A percentile compares a stretch with the other conserved stretches of the same genome.
These are phyloP conservation scores for Drosophila mettleri DNA, from an alignment of 2,888 invertebrate species.

Conservation along the genomic window DNA sequence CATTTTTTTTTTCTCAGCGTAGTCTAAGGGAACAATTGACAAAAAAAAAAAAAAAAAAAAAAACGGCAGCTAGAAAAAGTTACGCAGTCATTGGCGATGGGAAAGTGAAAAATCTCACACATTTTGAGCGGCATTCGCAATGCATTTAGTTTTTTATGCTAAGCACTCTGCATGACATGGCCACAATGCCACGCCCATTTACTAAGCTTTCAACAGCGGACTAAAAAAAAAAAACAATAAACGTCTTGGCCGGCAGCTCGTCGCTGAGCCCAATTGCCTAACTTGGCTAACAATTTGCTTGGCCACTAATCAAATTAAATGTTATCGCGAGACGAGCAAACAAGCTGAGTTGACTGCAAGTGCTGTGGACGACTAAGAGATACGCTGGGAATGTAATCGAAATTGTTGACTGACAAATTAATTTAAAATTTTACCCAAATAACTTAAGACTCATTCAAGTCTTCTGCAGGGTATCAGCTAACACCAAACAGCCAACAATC, in stretches of 20 bases:
- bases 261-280: slow-evolving; percentile 15
- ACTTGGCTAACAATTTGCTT: slow-evolving; percentile 30
- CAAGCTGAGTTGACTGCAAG: neutral
- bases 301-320: slow-evolving; percentile 35
- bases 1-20: slow-evolving; percentile 35
- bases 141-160: slow-evolving; percentile 41
- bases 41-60: slow-evolving; percentile 10
- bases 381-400: neutral
- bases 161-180: slow-evolving; percentile 25
- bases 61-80: slow-evolving; percentile 13
- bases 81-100: slow-evolving; percentile 49
- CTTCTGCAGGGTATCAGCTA: neutral
- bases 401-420: neutral
- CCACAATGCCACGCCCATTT: slow-evolving; percentile 27
- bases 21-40: slow-evolving; percentile 22
- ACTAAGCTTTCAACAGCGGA: neutral
- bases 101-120: slow-evolving; percentile 62
- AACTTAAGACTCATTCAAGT: no score
- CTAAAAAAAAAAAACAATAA: neutral
- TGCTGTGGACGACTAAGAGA: neutral
- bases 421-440: no score
- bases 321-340: slow-evolving; percentile 16
- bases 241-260: slow-evolving; percentile 1
- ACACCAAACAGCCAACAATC: slow-evolving; percentile 4
- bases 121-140: slow-evolving; percentile 32